These are phyloP conservation scores for Drosophila barbarae DNA, from an alignment of 2,888 invertebrate genomes.

Conservation along the genomic window DNA sequence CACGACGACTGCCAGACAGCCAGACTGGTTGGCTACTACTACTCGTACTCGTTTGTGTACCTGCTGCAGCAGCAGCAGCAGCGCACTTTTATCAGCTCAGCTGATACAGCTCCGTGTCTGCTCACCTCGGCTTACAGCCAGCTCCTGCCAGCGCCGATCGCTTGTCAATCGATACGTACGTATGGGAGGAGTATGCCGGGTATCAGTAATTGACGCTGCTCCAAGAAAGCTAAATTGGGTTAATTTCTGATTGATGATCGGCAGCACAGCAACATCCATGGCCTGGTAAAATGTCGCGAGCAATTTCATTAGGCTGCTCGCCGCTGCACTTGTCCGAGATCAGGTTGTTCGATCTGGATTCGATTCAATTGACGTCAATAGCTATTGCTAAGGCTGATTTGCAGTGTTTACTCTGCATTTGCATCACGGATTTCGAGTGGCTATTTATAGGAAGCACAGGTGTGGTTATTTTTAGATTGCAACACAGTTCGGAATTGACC, in stretches of 20 bases:
- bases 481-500: neutral
- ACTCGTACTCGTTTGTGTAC: constrained; percentile 11
- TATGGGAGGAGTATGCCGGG: constrained; percentile 19
- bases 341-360: constrained; percentile 24
- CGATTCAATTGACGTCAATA: constrained; percentile 33
- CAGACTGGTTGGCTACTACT: constrained; percentile 33
- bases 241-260: constrained; percentile 53
- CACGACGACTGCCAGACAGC: constrained; percentile 23
- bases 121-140: constrained; percentile 7
- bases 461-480: constrained; percentile 16
- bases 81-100: constrained; percentile 40
- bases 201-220: constrained; percentile 19
- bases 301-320: constrained; percentile 38
- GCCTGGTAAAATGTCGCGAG: constrained; percentile 34
- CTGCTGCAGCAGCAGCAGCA: constrained; percentile 4
- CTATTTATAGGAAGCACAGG: constrained; percentile 31
- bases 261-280: constrained; percentile 18
- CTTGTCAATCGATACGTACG: constrained; percentile 24
- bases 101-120: constrained; percentile 22
- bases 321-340: constrained; percentile 8
- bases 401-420: constrained; percentile 18
- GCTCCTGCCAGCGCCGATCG: constrained; percentile 6
- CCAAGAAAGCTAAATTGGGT: constrained; percentile 48
- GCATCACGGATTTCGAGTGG: constrained; percentile 23
- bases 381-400: constrained; percentile 9